phyloP scores from a whole-genome alignment of 2,888 invertebrate species.

The Galeruca laticollis region DNA sequence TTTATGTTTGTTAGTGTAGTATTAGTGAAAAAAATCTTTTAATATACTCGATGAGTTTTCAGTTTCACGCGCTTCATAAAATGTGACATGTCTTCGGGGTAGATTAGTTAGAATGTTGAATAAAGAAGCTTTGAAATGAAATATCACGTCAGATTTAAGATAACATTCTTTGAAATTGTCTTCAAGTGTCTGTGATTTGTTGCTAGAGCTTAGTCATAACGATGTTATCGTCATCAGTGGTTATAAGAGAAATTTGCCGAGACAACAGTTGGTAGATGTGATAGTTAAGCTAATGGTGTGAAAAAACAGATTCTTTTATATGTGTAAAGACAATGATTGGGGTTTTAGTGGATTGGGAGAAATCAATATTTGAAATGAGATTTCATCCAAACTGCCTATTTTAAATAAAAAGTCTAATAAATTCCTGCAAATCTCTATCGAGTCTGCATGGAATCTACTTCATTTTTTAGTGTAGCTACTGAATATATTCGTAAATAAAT shows the following conservation, averaged over 20 bases:
- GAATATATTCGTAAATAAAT: too few species aligned
- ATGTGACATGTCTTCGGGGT: slow-evolving; percentile 22
- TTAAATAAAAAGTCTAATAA: too few species aligned
- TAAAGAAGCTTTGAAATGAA: slow-evolving; percentile 31
- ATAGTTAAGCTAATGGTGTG: background rate
- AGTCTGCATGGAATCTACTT: too few species aligned
- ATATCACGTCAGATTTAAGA: slow-evolving; percentile 28
- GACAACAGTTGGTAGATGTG: background rate
- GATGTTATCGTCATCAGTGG: slow-evolving; percentile 25
- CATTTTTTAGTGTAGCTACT: too few species aligned
- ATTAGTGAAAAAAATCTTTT: background rate
- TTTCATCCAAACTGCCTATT: too few species aligned
- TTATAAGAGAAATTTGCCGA: slow-evolving; percentile 22
- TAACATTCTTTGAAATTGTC: slow-evolving; percentile 35
- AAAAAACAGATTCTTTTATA: too few species aligned
- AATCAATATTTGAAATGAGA: too few species aligned
- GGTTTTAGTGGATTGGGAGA: too few species aligned
- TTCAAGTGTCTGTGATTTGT: slow-evolving; percentile 29
- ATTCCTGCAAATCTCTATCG: too few species aligned
- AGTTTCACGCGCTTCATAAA: slow-evolving; percentile 6
- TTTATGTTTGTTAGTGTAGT: background rate
- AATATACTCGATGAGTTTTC: slow-evolving; percentile 8
- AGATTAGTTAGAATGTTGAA: slow-evolving; percentile 30
- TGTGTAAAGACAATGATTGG: too few species aligned
- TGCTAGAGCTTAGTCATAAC: slow-evolving; percentile 19